A percentile compares a stretch with the other conserved stretches of the same genome.
Evolutionary conservation across 1,140 invertebrate species (phyloP).

Genomic region (Lepeophtheirus salmonis): DNA sequence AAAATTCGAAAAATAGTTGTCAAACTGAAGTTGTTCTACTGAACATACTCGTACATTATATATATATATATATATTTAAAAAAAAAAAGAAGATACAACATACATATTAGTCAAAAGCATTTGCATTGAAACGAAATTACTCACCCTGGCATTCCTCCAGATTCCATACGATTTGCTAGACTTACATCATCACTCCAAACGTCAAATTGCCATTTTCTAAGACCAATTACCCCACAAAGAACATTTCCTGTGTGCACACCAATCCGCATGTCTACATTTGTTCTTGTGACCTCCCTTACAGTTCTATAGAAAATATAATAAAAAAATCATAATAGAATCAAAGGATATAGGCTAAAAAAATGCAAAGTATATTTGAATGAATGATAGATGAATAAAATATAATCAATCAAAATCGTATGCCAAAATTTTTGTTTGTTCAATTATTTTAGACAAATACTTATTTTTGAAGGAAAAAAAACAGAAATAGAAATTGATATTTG

Average conservation of each 20-base stretch:
- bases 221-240: slow-evolving; percentile 33
- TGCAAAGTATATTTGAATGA: too few species aligned
- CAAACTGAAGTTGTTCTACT: too few species aligned
- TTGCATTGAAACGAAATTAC: slow-evolving; percentile 19
- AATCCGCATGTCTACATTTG: slow-evolving; percentile 21
- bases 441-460: too few species aligned
- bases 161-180: slow-evolving; percentile 88
- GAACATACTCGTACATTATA: too few species aligned
- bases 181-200: slow-evolving; percentile 52
- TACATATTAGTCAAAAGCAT: not conserved
- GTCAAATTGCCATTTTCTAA: slow-evolving; percentile 35
- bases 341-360: too few species aligned
- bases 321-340: too few species aligned
- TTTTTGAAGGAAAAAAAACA: too few species aligned
- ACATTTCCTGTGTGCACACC: slow-evolving; percentile 33
- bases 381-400: too few species aligned
- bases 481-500: too few species aligned
- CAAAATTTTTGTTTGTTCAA: too few species aligned
- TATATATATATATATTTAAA: slow-evolving; percentile 1
- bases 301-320: slow-evolving; percentile 18
- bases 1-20: too few species aligned
- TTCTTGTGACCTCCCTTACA: slow-evolving; percentile 12
- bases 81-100: not conserved
- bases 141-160: slow-evolving; percentile 76
- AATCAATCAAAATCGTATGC: too few species aligned